phyloP scores from a whole-genome alignment of 2,797 vertebrate genomes.

The Furcifer pardalis region DNA sequence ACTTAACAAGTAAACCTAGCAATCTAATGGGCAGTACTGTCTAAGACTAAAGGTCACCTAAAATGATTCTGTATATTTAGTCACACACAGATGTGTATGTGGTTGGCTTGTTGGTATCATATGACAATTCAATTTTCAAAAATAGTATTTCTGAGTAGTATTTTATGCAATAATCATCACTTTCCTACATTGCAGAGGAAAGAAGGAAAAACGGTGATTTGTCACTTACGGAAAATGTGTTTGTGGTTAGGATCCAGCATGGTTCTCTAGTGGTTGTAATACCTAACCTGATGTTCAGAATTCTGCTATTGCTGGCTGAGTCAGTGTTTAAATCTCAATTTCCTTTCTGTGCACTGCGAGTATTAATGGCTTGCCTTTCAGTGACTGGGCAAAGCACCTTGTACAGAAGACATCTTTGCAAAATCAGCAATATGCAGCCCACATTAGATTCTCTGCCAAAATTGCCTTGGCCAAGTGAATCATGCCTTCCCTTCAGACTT shows the following conservation, averaged over 20 bases:
- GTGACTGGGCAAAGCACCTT: background rate
- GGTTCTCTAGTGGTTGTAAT: background rate
- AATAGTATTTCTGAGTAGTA: constrained; percentile 51
- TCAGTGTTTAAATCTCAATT: background rate
- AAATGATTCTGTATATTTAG: constrained; percentile 62
- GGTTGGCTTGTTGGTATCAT: constrained; percentile 57
- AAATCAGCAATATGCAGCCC: background rate
- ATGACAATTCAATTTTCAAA: constrained; percentile 53
- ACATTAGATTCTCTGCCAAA: background rate
- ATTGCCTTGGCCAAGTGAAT: background rate
- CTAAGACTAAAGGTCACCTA: constrained; percentile 59
- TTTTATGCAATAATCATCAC: constrained; percentile 43
- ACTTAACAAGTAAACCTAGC: constrained; percentile 54
- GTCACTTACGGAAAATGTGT: constrained; percentile 6
- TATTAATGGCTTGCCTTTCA: background rate
- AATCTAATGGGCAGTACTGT: constrained; percentile 44
- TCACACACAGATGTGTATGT: constrained; percentile 52
- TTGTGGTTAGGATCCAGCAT: background rate
- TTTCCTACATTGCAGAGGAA: constrained; percentile 28
- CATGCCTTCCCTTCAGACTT: background rate
- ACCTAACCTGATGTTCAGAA: background rate
- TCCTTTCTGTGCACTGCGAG: background rate
- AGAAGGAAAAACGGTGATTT: constrained; percentile 8
- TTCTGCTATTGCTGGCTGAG: background rate
- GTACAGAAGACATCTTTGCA: background rate